These are phyloP conservation scores for Hydrocynus forskahlii DNA, from an alignment of 2,797 vertebrate species.

Conservation along the genomic window DNA sequence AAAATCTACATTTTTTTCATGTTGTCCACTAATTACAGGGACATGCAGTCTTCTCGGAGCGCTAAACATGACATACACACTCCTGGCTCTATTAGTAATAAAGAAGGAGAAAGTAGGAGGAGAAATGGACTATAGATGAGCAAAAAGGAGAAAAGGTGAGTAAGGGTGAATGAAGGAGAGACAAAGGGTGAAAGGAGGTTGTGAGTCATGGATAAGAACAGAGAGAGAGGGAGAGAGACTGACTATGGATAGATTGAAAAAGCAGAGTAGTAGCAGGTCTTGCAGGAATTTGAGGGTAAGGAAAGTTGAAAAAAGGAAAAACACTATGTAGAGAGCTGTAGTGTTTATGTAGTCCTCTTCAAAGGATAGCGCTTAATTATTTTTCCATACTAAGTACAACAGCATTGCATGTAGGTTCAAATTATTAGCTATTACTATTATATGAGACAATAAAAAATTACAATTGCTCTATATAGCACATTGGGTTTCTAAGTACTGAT, in stretches of 20 bases:
- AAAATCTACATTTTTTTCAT: neutral
- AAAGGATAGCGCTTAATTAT: constrained; percentile 65
- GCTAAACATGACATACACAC: constrained; percentile 18
- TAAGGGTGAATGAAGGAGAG: constrained; percentile 32
- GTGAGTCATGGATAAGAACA: constrained; percentile 55
- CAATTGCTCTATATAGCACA: neutral
- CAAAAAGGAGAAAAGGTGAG: constrained; percentile 21
- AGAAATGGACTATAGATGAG: constrained; percentile 22
- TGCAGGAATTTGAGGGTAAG: constrained; percentile 67
- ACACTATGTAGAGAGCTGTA: constrained; percentile 71
- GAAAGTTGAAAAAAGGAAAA: constrained; percentile 67
- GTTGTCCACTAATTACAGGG: neutral
- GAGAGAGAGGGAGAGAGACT: constrained; percentile 31
- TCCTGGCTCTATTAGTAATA: neutral
- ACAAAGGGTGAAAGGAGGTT: constrained; percentile 27
- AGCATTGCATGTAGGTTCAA: constrained; percentile 48
- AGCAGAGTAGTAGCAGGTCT: constrained; percentile 70
- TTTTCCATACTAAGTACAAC: constrained; percentile 64
- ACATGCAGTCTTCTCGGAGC: neutral
- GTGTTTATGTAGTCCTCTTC: constrained; percentile 72
- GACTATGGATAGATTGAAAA: constrained; percentile 69
- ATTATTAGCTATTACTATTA: constrained; percentile 38
- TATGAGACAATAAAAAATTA: neutral
- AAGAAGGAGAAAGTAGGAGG: constrained; percentile 22
- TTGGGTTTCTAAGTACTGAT: neutral